Evolutionary conservation across 2,888 invertebrate genomes (phyloP).

Genomic region (Ganaspis brasiliensis): DNA sequence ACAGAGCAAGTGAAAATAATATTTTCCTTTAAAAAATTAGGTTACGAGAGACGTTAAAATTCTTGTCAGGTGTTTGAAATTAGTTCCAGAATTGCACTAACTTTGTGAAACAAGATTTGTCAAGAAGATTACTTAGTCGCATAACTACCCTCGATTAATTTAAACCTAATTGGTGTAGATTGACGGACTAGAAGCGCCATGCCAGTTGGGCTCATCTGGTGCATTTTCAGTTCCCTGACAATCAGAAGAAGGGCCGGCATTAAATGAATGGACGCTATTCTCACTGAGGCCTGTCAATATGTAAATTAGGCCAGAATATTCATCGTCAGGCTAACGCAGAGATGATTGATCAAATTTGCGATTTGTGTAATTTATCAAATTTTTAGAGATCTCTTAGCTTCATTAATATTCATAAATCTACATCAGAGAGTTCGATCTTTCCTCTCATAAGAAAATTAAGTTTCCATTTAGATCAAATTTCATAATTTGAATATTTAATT

Average conservation of each 20-base stretch:
- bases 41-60: not conserved
- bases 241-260: not conserved
- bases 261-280: conserved; percentile 18
- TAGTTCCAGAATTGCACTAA: not conserved
- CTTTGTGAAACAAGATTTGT: conserved; percentile 20
- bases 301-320: conserved; percentile 9
- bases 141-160: conserved; percentile 12
- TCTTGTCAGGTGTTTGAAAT: not conserved
- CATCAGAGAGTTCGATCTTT: too few relatives aligned
- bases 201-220: conserved; percentile 11
- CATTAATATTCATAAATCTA: conserved; percentile 2
- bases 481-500: too few relatives aligned
- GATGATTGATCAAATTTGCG: conserved; percentile 28
- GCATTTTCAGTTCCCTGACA: not conserved
- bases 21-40: not conserved
- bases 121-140: conserved; percentile 6
- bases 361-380: conserved; percentile 14
- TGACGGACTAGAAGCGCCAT: not conserved
- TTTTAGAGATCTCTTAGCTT: not conserved
- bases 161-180: conserved; percentile 14
- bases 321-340: conserved; percentile 3
- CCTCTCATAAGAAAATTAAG: too few relatives aligned
- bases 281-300: conserved; percentile 19
- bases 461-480: too few relatives aligned
- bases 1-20: too few relatives aligned